Evolutionary conservation across 2,113 vertebrate species (phyloP).

Genomic region (Lichenostomus cassidix): DNA sequence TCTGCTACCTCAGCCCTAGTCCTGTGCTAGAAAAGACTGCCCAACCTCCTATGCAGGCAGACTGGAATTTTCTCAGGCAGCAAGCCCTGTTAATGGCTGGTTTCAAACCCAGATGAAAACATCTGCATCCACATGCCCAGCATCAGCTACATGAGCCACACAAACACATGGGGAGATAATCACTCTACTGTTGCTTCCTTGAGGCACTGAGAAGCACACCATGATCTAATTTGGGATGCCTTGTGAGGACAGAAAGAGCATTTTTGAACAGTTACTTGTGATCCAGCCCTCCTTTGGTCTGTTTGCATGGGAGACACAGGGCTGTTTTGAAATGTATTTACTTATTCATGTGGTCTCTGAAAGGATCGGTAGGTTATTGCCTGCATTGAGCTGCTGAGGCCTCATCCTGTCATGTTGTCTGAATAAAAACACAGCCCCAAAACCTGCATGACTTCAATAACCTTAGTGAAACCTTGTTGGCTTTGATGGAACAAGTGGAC

Average conservation of each 20-base stretch:
- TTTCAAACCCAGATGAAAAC: neutral
- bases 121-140: neutral
- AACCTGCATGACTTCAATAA: conserved; percentile 9
- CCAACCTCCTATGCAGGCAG: neutral
- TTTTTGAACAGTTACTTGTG: neutral
- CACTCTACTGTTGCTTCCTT: neutral
- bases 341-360: neutral
- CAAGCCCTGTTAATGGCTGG: accelerated
- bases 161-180: accelerated
- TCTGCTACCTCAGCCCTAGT: neutral
- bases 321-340: neutral
- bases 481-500: conserved; percentile 51
- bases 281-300: neutral
- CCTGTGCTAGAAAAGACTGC: neutral
- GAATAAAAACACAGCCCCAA: conserved; percentile 33
- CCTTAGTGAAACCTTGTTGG: neutral
- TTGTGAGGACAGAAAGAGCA: neutral
- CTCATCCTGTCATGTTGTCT: neutral
- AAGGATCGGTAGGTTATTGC: neutral
- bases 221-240: neutral
- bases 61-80: neutral
- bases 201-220: neutral
- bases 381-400: neutral
- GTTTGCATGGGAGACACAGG: neutral
- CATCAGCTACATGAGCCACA: neutral